Conservation (phyloP, 2,888 invertebrate species). For the Monochamus alternatus region DNA sequence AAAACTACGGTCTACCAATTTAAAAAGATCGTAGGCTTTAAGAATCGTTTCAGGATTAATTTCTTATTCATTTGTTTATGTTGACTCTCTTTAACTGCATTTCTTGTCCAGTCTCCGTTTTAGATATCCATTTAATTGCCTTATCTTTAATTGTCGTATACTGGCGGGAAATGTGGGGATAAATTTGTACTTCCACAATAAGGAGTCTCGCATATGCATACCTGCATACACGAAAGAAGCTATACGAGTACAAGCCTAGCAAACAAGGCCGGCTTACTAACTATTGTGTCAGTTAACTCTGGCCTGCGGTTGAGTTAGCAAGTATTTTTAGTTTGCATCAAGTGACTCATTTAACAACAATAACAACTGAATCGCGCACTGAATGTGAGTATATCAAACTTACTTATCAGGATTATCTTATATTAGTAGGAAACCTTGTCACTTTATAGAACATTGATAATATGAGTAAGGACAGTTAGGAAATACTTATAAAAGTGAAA, state of each 20-base stretch:
- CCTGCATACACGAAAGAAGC: background rate
- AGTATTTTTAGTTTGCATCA: conserved; percentile 15
- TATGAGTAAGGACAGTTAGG: no score
- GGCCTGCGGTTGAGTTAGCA: conserved; percentile 1
- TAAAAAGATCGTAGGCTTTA: no score
- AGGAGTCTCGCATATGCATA: background rate
- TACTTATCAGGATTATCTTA: background rate
- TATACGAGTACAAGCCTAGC: conserved; percentile 5
- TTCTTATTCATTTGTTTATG: no score
- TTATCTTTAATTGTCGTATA: background rate
- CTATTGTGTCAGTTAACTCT: conserved; percentile 17
- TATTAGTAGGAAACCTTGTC: background rate
- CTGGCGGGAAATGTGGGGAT: conserved; percentile 4
- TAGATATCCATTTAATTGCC: background rate
- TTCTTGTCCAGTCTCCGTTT: background rate
- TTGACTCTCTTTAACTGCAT: no score
- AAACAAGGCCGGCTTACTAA: conserved; percentile 19
- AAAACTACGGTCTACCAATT: no score
- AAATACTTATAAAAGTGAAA: no score
- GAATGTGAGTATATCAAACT: conserved; percentile 8
- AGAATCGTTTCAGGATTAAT: no score
- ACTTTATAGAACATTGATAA: no score
- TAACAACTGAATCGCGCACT: background rate
- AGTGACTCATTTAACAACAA: conserved; percentile 15
- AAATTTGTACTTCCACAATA: conserved; percentile 4